phyloP scores from a whole-genome alignment of 2,888 invertebrate genomes.

The Baronia brevicornis region DNA sequence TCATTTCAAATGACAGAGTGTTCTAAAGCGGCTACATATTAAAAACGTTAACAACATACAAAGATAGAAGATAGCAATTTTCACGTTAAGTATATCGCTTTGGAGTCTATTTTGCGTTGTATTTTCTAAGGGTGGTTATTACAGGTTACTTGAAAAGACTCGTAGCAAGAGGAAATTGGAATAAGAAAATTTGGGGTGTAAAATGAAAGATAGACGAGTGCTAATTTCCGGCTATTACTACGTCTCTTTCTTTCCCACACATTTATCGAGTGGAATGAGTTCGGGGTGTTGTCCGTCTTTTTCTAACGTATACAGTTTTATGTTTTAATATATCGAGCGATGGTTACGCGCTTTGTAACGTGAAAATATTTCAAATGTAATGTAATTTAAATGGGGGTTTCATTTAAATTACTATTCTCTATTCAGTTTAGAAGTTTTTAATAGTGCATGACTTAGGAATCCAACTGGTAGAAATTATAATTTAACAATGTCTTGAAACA shows the following conservation, averaged over 20 bases:
- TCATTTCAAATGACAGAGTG: constrained; percentile 81
- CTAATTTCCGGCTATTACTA: constrained; percentile 81
- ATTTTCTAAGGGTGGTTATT: constrained; percentile 31
- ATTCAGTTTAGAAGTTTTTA: no score
- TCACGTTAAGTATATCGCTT: constrained; percentile 21
- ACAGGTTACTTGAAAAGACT: constrained; percentile 44
- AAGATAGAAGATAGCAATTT: constrained; percentile 21
- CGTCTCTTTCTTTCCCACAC: constrained; percentile 73
- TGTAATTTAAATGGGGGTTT: neutral
- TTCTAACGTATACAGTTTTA: constrained; percentile 50
- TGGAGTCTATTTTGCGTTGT: constrained; percentile 26
- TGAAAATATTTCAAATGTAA: constrained; percentile 11
- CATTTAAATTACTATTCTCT: no score
- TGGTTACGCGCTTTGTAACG: constrained; percentile 14
- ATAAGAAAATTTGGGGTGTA: constrained; percentile 86
- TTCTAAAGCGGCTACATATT: constrained; percentile 55
- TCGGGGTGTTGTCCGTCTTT: constrained; percentile 57
- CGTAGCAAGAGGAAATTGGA: constrained; percentile 79
- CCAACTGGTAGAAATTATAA: no score
- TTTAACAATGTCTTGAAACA: no score
- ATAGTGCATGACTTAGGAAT: no score
- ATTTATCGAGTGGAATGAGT: constrained; percentile 61
- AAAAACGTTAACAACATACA: constrained; percentile 42
- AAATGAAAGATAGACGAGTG: constrained; percentile 85
- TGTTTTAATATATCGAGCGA: constrained; percentile 30